A percentile compares a stretch with the other conserved stretches of the same genome.
Conservation (phyloP, 2,888 invertebrate genomes). For the Cryptus armator region DNA sequence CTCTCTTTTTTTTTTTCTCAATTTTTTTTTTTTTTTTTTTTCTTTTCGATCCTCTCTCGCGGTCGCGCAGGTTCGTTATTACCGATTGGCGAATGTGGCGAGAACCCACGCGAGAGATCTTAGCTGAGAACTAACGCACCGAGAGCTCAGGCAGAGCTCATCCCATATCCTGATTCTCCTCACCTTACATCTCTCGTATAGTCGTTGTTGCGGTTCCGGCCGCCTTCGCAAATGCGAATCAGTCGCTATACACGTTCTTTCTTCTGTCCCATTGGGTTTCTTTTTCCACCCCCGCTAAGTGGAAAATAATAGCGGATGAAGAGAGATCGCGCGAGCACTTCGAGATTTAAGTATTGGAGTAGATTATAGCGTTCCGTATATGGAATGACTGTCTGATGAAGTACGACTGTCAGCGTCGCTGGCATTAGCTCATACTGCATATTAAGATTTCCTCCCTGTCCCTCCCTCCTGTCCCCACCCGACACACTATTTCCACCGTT, state of each 20-base stretch:
- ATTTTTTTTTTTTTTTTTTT: background rate
- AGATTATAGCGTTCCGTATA: constrained; percentile 23
- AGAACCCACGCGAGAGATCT: constrained; percentile 55
- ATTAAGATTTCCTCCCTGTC: no score
- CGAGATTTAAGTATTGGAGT: constrained; percentile 34
- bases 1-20: constrained; percentile 32
- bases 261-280: constrained; percentile 42
- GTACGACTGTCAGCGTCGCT: background rate
- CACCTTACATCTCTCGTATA: constrained; percentile 11
- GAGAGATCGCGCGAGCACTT: constrained; percentile 26
- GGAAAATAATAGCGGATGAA: constrained; percentile 57
- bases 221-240: constrained; percentile 65
- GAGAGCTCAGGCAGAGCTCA: constrained; percentile 18
- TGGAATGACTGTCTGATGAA: constrained; percentile 16
- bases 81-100: constrained; percentile 54
- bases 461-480: no score
- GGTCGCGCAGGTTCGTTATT: constrained; percentile 63
- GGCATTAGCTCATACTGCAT: constrained; percentile 2
- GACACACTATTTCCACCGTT: no score
- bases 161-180: constrained; percentile 36
- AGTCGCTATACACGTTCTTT: constrained; percentile 47
- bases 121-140: constrained; percentile 50
- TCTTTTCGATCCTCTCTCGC: constrained; percentile 26
- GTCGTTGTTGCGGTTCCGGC: constrained; percentile 49
- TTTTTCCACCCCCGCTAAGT: constrained; percentile 66